Evolutionary conservation across 2,888 invertebrate species (phyloP).

Genomic region (Fragum whitleyi): DNA sequence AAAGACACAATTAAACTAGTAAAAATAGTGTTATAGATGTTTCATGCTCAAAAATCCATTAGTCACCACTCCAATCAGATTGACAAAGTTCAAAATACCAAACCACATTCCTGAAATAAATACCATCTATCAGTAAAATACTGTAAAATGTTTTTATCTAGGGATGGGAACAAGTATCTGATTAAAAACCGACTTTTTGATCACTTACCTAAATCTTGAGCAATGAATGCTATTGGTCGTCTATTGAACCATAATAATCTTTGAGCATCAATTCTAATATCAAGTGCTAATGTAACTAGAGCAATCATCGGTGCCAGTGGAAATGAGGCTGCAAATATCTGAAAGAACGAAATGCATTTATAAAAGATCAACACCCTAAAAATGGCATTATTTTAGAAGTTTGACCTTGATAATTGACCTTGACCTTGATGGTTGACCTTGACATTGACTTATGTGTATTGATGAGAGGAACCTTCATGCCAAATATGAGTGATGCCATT

Average conservation of each 20-base stretch:
- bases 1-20: background rate
- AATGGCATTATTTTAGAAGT: no score
- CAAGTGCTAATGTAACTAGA: constrained; percentile 83
- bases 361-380: background rate
- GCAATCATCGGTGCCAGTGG: constrained; percentile 86
- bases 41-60: constrained; percentile 86
- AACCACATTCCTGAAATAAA: constrained; percentile 85
- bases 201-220: constrained; percentile 85
- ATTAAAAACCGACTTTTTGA: no score
- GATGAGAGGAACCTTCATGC: no score
- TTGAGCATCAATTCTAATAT: constrained; percentile 84
- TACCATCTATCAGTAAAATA: no score
- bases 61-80: constrained; percentile 85
- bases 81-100: constrained; percentile 85
- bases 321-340: constrained; percentile 86
- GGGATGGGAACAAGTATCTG: no score
- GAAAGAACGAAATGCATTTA: constrained; percentile 47
- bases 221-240: constrained; percentile 83
- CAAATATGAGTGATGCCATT: no score
- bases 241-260: constrained; percentile 84
- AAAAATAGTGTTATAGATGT: no score
- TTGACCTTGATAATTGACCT: no score
- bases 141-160: no score
- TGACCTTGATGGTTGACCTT: no score
- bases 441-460: no score